Evolutionary conservation across 2,888 invertebrate genomes (phyloP).

Genomic region (Cylloceria caligata): DNA sequence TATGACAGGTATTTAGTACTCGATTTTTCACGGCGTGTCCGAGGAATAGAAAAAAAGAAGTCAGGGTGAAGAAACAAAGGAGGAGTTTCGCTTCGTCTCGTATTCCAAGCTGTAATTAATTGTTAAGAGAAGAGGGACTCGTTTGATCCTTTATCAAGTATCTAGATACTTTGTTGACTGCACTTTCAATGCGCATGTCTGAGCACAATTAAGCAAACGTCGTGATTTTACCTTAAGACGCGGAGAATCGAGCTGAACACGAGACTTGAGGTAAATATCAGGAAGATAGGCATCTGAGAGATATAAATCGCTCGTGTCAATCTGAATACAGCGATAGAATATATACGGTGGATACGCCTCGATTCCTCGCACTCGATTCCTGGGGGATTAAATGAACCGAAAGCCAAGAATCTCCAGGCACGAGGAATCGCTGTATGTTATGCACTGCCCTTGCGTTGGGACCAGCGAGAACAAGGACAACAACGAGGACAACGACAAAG

Average conservation of each 20-base stretch:
- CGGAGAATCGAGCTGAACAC: conserved; percentile 15
- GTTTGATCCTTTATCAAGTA: conserved; percentile 55
- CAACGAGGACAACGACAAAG: conserved; percentile 45
- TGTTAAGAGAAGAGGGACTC: conserved; percentile 52
- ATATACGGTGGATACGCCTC: conserved; percentile 48
- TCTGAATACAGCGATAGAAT: conserved; percentile 73
- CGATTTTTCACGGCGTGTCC: conserved; percentile 45
- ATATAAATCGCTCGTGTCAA: conserved; percentile 80
- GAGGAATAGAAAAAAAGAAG: conserved; percentile 30
- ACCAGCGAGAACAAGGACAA: conserved; percentile 39
- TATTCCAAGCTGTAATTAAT: conserved; percentile 54
- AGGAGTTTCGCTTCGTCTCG: conserved; percentile 27
- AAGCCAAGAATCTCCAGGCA: conserved; percentile 33
- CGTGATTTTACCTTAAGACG: conserved; percentile 7
- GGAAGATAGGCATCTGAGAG: conserved; percentile 77
- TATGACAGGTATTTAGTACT: conserved; percentile 60
- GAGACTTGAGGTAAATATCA: conserved; percentile 75
- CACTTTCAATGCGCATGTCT: conserved; percentile 43
- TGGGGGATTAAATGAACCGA: conserved; percentile 66
- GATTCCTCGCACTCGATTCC: conserved; percentile 56
- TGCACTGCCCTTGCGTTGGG: conserved; percentile 7
- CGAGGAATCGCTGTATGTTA: conserved; percentile 26
- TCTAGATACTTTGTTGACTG: conserved; percentile 37
- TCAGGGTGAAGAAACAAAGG: conserved; percentile 19
- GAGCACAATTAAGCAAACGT: conserved; percentile 58